Conservation (phyloP, 92 coral and sea anemone species). For the Parazoanthus atlanticus region DNA sequence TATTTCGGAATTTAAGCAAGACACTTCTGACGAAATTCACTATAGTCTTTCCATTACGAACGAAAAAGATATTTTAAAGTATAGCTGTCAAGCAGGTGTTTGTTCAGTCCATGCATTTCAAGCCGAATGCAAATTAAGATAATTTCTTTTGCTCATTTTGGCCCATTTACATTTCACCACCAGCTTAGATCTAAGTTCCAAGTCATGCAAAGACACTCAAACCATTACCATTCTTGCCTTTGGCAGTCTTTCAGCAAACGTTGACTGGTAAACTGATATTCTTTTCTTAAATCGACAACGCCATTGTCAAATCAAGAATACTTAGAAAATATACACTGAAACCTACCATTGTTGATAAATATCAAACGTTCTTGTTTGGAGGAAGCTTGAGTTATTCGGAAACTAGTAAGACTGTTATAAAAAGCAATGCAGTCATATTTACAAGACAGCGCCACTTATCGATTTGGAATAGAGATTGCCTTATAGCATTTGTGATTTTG, state of each 20-base stretch:
- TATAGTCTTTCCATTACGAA: too few relatives aligned
- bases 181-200: not conserved
- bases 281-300: not conserved
- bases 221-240: not conserved
- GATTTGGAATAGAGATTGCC: not conserved
- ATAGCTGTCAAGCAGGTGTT: too few relatives aligned
- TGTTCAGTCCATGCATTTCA: too few relatives aligned
- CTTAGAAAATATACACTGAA: not conserved
- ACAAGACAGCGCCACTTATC: not conserved
- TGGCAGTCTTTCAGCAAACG: not conserved
- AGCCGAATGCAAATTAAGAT: too few relatives aligned
- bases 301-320: not conserved
- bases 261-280: not conserved
- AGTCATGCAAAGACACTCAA: not conserved
- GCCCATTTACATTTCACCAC: not conserved
- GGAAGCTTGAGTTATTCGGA: not conserved
- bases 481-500: not conserved
- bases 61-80: too few relatives aligned
- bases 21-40: too few relatives aligned
- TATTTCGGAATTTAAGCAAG: too few relatives aligned
- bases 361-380: not conserved
- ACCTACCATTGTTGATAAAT: not conserved
- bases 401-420: not conserved
- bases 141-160: too few relatives aligned
- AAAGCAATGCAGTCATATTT: not conserved